Evolutionary conservation across 2,113 vertebrate genomes (phyloP), one percentile per base, ranked within the genome.

Genomic region (Thymallus thymallus): DNA sequence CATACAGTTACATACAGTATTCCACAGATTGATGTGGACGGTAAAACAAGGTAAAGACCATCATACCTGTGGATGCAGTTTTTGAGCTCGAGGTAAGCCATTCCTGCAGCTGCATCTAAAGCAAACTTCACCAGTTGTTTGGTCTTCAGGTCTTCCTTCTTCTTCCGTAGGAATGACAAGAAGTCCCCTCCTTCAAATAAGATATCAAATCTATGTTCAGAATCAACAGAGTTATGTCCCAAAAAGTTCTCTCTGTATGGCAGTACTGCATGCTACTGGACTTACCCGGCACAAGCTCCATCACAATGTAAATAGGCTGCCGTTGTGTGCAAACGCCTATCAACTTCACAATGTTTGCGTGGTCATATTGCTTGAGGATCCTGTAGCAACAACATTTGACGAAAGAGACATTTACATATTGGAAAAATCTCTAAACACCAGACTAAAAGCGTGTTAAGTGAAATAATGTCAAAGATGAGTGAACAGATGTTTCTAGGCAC

Each of bases 51-150:
- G n/a, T n/a, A n/a, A n/a, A n/a, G n/a, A n/a, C n/a, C n/a, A n/a
- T n/a, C n/a, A n/a, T 16, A 98, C 97, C 97, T 96, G 91, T 98
- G 97, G 86, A 99, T 99, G 73, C 97, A 99, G 87, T 98, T 98
- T 88, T 96, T 98, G 51, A 94, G 94, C 87, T 98, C 96, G 0
- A 99, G 93, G 88, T 99, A 99, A 0, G 96, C 92, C 97, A 99
- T 99, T 48, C 97, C 97, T 9, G 94, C 92, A 58, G 96, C 95
- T 80, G 94, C 95, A 75, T 98, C 97, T 72, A 96, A 91, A 13
- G 96, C 92, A 90, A 98, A 98, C 61, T 95, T 97, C 66, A 98
- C 90, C 61, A 99, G 85, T 79, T 98, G 96, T 82, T 98, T 98
- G 0, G 88, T 93, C 91, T 98, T 99, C 67, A 99, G 76, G 60